These are phyloP conservation scores for Enteromius thamalakanensis DNA, from an alignment of 2,797 vertebrate genomes.

Conservation along the genomic window DNA sequence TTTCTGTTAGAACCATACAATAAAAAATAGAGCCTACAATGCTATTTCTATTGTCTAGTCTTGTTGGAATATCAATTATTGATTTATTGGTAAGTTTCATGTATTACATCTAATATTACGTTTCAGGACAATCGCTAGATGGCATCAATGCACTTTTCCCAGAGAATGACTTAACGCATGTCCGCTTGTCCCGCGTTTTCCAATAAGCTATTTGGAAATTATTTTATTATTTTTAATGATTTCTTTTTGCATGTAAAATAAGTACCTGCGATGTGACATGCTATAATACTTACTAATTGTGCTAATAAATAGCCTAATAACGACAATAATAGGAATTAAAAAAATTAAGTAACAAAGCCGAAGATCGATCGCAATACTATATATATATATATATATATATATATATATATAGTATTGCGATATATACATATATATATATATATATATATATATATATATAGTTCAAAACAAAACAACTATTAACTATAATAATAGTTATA, in stretches of 20 bases:
- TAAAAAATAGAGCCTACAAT: not conserved
- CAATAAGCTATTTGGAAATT: not conserved
- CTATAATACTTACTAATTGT: too few species aligned
- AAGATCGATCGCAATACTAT: not conserved
- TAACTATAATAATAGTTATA: too few species aligned
- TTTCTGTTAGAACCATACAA: not conserved
- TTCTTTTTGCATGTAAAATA: not conserved
- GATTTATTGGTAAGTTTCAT: not conserved
- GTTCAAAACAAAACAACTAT: too few species aligned
- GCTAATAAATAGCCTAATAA: not conserved
- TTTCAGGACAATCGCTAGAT: slow-evolving; percentile 20
- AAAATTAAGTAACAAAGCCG: not conserved
- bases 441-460: too few species aligned
- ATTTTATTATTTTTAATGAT: not conserved
- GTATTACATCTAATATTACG: too few species aligned
- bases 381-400: too few species aligned
- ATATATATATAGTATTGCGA: too few species aligned
- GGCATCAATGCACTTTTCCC: slow-evolving; percentile 25
- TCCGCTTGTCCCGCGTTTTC: not conserved
- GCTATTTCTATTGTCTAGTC: not conserved
- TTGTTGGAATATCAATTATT: not conserved
- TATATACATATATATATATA: too few species aligned
- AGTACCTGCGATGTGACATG: not conserved
- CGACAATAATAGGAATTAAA: not conserved
- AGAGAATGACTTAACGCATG: not conserved